These are phyloP conservation scores for Heliocidaris erythrogramma DNA, from an alignment of 35 echinoderm and acorn worm species.

Conservation along the genomic window DNA sequence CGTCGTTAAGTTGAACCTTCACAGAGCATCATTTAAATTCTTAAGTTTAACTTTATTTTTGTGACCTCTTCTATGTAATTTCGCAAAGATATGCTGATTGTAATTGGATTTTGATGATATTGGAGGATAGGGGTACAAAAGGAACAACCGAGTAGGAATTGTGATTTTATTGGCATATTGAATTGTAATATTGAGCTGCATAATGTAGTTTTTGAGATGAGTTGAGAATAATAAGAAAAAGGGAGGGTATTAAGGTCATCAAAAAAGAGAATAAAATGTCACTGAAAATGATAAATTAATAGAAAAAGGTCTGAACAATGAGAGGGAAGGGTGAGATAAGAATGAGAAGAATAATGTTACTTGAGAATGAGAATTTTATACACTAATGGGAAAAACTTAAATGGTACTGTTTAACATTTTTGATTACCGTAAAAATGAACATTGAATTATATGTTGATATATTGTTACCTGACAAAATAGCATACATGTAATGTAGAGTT, in stretches of 20 bases:
- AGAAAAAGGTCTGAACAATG: not conserved
- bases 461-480: too few relatives aligned
- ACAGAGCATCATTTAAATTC: not conserved
- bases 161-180: not conserved
- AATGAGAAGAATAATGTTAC: too few relatives aligned
- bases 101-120: slow-evolving; percentile 13
- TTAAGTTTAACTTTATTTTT: not conserved
- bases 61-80: not conserved
- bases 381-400: too few relatives aligned
- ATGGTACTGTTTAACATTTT: too few relatives aligned
- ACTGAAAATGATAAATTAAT: not conserved
- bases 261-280: not conserved
- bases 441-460: too few relatives aligned
- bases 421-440: too few relatives aligned
- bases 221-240: not conserved
- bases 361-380: too few relatives aligned
- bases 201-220: not conserved
- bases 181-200: not conserved
- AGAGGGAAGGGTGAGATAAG: not conserved
- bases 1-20: not conserved
- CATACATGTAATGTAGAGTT: too few relatives aligned
- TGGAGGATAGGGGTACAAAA: not conserved
- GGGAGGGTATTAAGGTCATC: not conserved
- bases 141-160: not conserved
- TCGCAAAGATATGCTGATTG: not conserved